phyloP scores from a whole-genome alignment of 1,140 invertebrate genomes.

The Brachionus paranguensis region DNA sequence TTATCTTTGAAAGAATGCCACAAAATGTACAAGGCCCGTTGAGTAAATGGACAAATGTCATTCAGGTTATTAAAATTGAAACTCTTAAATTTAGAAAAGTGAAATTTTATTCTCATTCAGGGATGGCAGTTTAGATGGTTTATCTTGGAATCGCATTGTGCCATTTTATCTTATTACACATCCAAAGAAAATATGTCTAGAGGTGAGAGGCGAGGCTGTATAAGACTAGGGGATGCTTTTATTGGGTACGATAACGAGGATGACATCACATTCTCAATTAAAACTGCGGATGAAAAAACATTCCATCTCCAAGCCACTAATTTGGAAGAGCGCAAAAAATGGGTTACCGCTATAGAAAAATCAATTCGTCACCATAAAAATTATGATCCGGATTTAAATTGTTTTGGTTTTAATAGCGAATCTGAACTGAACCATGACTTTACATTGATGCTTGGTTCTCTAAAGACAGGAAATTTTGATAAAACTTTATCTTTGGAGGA shows the following conservation, averaged over 20 bases:
- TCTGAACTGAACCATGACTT: not conserved
- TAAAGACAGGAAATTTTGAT: not conserved
- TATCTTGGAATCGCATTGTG: slow-evolving; percentile 89
- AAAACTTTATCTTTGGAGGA: not conserved
- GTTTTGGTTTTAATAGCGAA: not conserved
- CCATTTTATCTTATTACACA: slow-evolving; percentile 90
- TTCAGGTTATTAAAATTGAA: slow-evolving; percentile 55
- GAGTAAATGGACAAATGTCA: slow-evolving; percentile 99
- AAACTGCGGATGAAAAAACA: slow-evolving; percentile 90
- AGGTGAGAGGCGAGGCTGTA: slow-evolving; percentile 88
- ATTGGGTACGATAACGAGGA: slow-evolving; percentile 99
- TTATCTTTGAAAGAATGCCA: not conserved
- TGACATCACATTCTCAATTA: slow-evolving; percentile 94
- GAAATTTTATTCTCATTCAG: slow-evolving; percentile 59
- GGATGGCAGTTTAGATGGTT: slow-evolving; percentile 99
- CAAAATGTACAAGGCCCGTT: slow-evolving; percentile 80
- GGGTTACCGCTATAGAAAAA: slow-evolving; percentile 88
- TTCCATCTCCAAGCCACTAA: slow-evolving; percentile 83
- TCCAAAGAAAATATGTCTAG: slow-evolving; percentile 98
- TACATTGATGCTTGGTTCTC: not conserved
- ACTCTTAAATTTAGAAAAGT: not conserved
- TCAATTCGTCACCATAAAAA: slow-evolving; percentile 72
- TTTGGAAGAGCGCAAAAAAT: slow-evolving; percentile 74
- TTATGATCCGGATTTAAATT: not conserved
- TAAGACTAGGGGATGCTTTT: slow-evolving; percentile 71